Base-by-base conservation (phyloP, 1,140 invertebrate genomes). In the Eueides isabella region DNA sequence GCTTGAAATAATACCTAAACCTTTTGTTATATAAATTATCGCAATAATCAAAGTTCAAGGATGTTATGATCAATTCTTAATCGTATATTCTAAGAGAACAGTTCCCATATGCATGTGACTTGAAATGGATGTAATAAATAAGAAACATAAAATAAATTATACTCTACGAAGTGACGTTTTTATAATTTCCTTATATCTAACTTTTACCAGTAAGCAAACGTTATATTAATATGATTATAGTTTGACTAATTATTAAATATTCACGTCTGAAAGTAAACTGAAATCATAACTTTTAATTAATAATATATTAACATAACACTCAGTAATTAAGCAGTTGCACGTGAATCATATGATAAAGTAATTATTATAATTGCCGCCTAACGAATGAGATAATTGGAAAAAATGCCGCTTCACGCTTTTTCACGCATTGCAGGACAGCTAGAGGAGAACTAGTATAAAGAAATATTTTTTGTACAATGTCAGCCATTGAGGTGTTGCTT, bases 101-200 rank as follows among this genome's bases (percentile, higher is more conserved):
- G 44, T 48, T 48, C 19, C 44, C 44, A 48, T 23, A 48, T 48
- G 44, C 44, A 48, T 48, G 12, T 12, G 5, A 31, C 31, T 31
- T 31, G 26, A 67, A 29, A 61, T 26, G 44, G 23, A 11, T 16
- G 5, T 30, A 48, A 44, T 26, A 63, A 72, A 61, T 72, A 41
- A 72, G 11, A 64, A 62, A 73, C 69, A 75, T 23, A 23, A 19
- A 19, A 48, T 23, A 55, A 55, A 55, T 44, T 23, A n/a, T n/a
- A 55, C 48, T 55, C 19, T 55, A 26, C 11, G 7, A 26, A 26
- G 19, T 55, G 11, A 55, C 48, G 9, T 11, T 5, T 23, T 23
- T 5, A 26, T 12, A 55, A 26, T 55, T 9, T 44, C 5, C 0
- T 26, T 19, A 9, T 23, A 23, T 16, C 41, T 9, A 2, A 19